Percentiles rank a stretch among this genome's conserved stretches.
Conservation (phyloP, 2,888 invertebrate species). For the Harpalus rubripes region DNA sequence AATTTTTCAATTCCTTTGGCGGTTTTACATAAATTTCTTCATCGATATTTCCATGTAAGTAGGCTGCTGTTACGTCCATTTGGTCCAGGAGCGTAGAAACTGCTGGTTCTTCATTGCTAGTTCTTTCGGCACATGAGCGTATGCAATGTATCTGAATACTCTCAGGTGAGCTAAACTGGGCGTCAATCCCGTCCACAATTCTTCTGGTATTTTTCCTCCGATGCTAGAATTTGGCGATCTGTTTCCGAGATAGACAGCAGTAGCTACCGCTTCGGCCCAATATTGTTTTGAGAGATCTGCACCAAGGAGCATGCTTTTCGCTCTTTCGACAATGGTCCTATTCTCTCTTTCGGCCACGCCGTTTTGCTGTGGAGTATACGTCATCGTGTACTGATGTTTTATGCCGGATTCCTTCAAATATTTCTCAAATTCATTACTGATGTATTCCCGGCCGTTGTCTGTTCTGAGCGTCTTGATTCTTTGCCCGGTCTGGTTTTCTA, state of each 20-base stretch:
- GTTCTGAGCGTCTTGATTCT: slow-evolving; percentile 40
- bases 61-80: slow-evolving; percentile 68
- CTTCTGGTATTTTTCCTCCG: slow-evolving; percentile 52
- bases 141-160: slow-evolving; percentile 66
- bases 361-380: slow-evolving; percentile 70
- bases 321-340: neutral
- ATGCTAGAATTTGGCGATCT: neutral
- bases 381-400: too few species aligned
- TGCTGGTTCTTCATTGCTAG: slow-evolving; percentile 49
- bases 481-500: slow-evolving; percentile 69
- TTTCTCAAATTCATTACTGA: too few species aligned
- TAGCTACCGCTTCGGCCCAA: slow-evolving; percentile 71
- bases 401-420: too few species aligned
- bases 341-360: slow-evolving; percentile 71
- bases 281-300: slow-evolving; percentile 64
- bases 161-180: slow-evolving; percentile 71
- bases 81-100: slow-evolving; percentile 69
- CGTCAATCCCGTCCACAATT: slow-evolving; percentile 65
- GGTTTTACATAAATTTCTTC: slow-evolving; percentile 12
- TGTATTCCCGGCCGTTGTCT: neutral
- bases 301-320: neutral
- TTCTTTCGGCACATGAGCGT: slow-evolving; percentile 66
- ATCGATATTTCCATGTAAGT: slow-evolving; percentile 25
- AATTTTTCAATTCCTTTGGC: neutral
- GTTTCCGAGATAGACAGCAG: slow-evolving; percentile 48